These are phyloP conservation scores for Lerista edwardsae DNA, from an alignment of 2,797 vertebrate genomes.

Conservation along the genomic window DNA sequence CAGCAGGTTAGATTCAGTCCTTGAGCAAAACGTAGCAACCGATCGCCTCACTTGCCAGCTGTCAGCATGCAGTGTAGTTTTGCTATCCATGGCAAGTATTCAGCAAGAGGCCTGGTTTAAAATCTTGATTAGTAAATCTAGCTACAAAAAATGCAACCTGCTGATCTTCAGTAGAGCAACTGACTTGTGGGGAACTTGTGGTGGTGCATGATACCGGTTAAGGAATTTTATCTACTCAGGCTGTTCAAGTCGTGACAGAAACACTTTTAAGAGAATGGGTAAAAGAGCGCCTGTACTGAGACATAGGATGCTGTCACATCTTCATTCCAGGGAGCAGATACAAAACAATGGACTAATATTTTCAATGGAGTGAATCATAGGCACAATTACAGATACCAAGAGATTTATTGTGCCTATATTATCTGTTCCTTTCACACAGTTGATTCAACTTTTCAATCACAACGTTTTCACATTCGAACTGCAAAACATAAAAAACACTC, in stretches of 20 bases:
- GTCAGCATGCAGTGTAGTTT: background rate
- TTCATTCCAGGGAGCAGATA: background rate
- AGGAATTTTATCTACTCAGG: background rate
- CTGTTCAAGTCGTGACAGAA: background rate
- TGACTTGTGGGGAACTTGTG: too few relatives aligned
- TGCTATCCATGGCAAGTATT: background rate
- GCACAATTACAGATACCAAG: conserved; percentile 5
- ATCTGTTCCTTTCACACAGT: background rate
- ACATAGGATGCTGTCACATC: background rate
- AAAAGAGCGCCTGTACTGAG: background rate
- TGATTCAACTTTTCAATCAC: background rate
- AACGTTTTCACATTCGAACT: background rate
- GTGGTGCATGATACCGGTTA: background rate
- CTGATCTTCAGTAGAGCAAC: background rate
- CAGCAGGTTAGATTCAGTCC: background rate
- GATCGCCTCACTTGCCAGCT: background rate
- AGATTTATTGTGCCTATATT: background rate
- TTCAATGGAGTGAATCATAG: conserved; percentile 6
- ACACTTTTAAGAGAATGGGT: background rate
- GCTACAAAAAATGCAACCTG: background rate
- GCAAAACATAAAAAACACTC: background rate
- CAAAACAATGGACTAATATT: conserved; percentile 14
- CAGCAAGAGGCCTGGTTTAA: background rate
- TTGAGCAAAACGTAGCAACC: background rate
- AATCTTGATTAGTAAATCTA: background rate